These are phyloP conservation scores for Calyptommatus sinebrachiatus DNA, from an alignment of 2,113 vertebrate genomes.

Conservation along the genomic window DNA sequence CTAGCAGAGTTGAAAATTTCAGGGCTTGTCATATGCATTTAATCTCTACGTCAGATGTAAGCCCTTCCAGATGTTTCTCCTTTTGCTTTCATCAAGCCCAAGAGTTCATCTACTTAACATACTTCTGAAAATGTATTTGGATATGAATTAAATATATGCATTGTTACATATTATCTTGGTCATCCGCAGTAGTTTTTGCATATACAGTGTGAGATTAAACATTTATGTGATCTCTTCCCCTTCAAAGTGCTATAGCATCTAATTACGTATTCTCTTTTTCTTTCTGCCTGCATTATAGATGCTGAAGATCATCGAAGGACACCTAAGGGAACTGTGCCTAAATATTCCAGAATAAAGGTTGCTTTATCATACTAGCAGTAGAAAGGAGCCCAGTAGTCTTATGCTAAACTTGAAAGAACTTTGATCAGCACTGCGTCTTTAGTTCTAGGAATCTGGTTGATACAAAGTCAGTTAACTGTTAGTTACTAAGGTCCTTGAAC, in stretches of 20 bases:
- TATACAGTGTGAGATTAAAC: conserved; percentile 50
- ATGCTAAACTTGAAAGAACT: conserved; percentile 69
- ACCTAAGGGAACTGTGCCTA: conserved; percentile 43
- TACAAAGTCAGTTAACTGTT: conserved; percentile 52
- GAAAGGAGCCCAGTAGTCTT: conserved; percentile 65
- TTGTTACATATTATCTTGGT: conserved; percentile 54
- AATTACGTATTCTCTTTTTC: conserved; percentile 28
- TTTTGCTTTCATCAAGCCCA: conserved; percentile 56
- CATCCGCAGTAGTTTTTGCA: conserved; percentile 49
- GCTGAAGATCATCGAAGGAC: conserved; percentile 58
- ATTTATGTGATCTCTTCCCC: conserved; percentile 46
- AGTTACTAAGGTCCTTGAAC: conserved; percentile 69
- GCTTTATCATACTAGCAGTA: conserved; percentile 33
- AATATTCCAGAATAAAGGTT: conserved; percentile 60
- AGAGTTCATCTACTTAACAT: conserved; percentile 30
- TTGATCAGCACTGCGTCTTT: conserved; percentile 64
- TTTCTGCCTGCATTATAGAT: conserved; percentile 39
- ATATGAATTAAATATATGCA: conserved; percentile 60
- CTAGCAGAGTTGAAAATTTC: conserved; percentile 20
- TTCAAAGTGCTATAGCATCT: conserved; percentile 40
- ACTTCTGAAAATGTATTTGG: conserved; percentile 50
- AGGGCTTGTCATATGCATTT: conserved; percentile 17
- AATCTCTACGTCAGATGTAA: conserved; percentile 51
- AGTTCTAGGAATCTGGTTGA: conserved; percentile 55
- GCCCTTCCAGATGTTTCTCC: conserved; percentile 40